Percentiles rank a stretch among this genome's conserved stretches.
phyloP scores from a whole-genome alignment of 2,888 invertebrate genomes.

The Laspeyria flexula region DNA sequence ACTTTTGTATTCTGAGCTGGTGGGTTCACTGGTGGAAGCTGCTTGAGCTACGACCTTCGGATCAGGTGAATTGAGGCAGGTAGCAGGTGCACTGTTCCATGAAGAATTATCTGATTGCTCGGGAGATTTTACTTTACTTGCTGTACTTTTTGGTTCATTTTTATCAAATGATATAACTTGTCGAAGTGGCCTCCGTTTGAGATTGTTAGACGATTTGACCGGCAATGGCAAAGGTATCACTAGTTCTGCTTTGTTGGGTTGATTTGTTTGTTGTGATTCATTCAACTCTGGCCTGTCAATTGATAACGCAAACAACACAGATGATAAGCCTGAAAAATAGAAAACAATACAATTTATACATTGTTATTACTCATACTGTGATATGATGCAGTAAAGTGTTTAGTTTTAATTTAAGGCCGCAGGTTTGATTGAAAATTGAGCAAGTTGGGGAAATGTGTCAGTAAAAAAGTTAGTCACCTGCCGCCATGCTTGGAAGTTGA shows the following conservation, averaged over 20 bases:
- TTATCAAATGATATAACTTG: slow-evolving; percentile 84
- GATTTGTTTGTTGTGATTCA: slow-evolving; percentile 81
- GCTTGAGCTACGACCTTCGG: slow-evolving; percentile 62
- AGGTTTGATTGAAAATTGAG: no score
- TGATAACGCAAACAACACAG: slow-evolving; percentile 96
- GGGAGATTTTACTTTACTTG: slow-evolving; percentile 48
- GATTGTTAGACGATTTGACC: slow-evolving; percentile 76
- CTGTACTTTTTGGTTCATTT: slow-evolving; percentile 59
- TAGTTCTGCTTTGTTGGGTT: slow-evolving; percentile 86
- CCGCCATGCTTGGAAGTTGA: slow-evolving; percentile 93
- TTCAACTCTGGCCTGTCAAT: slow-evolving; percentile 95
- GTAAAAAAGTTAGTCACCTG: slow-evolving; percentile 83
- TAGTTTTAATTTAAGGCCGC: no score
- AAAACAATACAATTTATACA: not conserved
- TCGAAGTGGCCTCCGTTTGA: slow-evolving; percentile 75
- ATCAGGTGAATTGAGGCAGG: slow-evolving; percentile 87
- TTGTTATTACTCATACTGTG: not conserved
- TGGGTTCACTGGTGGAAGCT: slow-evolving; percentile 75
- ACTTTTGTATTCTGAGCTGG: slow-evolving; percentile 75
- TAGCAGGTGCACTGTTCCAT: slow-evolving; percentile 87
- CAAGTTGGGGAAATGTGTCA: not conserved
- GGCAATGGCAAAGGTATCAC: slow-evolving; percentile 90
- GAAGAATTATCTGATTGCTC: slow-evolving; percentile 53
- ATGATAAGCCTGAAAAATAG: slow-evolving; percentile 89
- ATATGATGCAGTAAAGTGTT: no score